A percentile compares a stretch with the other conserved stretches of the same genome.
Evolutionary conservation across 2,888 invertebrate species (phyloP).

Genomic region (Gandaritis pyraliata): DNA sequence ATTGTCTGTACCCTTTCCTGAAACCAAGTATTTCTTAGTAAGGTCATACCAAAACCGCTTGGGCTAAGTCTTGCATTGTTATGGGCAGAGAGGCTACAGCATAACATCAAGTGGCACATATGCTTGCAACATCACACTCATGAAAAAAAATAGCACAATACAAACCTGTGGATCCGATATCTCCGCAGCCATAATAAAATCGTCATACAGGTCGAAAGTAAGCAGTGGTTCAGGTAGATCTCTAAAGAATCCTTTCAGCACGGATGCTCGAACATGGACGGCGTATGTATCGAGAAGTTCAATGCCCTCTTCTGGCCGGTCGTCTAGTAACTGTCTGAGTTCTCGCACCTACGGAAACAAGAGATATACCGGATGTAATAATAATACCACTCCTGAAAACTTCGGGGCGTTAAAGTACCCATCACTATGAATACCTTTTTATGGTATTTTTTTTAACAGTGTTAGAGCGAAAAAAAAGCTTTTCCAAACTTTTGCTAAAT

Average conservation of each 20-base stretch:
- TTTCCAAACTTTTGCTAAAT: no score
- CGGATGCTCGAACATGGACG: conserved; percentile 95
- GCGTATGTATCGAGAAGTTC: conserved; percentile 91
- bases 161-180: conserved; percentile 90
- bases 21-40: conserved; percentile 26
- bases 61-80: no score
- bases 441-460: no score
- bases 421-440: no score
- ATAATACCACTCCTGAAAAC: no score
- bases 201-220: conserved; percentile 97
- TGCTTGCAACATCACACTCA: no score
- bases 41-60: no score
- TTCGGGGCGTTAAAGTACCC: no score
- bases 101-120: no score
- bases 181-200: conserved; percentile 95
- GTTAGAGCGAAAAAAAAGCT: no score
- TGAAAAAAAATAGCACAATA: background rate
- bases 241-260: conserved; percentile 94
- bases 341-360: conserved; percentile 85
- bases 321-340: conserved; percentile 90
- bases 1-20: conserved; percentile 92
- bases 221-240: conserved; percentile 97
- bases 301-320: conserved; percentile 88
- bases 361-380: no score
- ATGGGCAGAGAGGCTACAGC: no score